A percentile compares a stretch with the other conserved stretches of the same genome.
Conservation (phyloP, 2,113 vertebrate species). For the Isurus oxyrinchus region DNA sequence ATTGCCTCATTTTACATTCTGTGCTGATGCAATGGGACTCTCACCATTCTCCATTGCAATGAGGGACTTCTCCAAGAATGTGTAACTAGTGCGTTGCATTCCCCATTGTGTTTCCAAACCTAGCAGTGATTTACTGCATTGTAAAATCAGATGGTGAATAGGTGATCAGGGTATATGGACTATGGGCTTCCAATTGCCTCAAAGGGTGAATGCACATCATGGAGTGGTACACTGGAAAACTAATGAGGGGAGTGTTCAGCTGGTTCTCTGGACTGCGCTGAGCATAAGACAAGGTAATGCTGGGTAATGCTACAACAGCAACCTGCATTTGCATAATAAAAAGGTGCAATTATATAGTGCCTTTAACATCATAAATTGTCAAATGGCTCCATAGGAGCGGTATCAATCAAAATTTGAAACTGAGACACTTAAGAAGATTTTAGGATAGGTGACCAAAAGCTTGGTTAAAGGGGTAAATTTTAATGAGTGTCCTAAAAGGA, state of each 20-base stretch:
- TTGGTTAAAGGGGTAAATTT: not conserved
- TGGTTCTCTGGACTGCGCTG: not conserved
- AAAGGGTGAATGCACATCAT: not conserved
- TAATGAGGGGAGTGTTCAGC: not conserved
- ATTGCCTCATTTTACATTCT: not conserved
- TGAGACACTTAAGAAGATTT: not conserved
- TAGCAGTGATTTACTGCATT: not conserved
- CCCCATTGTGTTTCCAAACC: not conserved
- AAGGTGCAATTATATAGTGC: too few species aligned
- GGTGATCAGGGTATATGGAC: too few species aligned
- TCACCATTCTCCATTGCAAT: not conserved
- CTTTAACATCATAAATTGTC: too few species aligned
- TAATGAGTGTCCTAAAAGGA: too few species aligned
- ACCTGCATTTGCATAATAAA: too few species aligned
- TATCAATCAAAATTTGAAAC: too few species aligned
- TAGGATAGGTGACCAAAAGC: not conserved
- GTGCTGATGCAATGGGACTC: not conserved
- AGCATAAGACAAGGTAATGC: not conserved
- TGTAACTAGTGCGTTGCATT: not conserved
- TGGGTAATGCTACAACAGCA: too few species aligned
- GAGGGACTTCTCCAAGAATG: not conserved
- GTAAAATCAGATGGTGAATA: not conserved
- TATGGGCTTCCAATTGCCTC: too few species aligned
- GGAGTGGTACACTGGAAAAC: too few species aligned
- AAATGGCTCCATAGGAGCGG: too few species aligned